Evolutionary conservation across 1,140 invertebrate species (phyloP).

Genomic region (Patella vulgata): DNA sequence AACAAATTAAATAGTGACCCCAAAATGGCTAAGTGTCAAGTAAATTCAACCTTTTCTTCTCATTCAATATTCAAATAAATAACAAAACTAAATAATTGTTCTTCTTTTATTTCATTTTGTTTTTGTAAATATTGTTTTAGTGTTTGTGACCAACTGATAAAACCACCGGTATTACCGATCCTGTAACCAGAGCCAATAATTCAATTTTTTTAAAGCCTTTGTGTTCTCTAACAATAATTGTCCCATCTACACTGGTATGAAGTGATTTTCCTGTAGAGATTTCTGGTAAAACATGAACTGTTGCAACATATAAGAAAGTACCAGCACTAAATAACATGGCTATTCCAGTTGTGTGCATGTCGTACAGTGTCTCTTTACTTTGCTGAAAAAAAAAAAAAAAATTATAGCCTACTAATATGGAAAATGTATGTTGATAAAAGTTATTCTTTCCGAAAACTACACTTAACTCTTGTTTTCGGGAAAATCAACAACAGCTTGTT

Average conservation of each 20-base stretch:
- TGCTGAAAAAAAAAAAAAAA: constrained; percentile 62
- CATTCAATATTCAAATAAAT: no score
- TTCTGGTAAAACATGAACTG: constrained; percentile 97
- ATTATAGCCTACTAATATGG: constrained; percentile 10
- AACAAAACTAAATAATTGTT: no score
- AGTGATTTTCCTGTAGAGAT: constrained; percentile 68
- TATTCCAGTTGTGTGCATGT: constrained; percentile 91
- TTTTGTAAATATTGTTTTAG: no score
- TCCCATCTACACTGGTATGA: constrained; percentile 66
- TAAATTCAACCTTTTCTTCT: no score
- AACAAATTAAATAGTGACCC: no score
- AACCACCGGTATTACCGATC: constrained; percentile 85
- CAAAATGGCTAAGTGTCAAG: no score
- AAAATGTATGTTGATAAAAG: constrained; percentile 2
- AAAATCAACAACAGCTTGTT: no score
- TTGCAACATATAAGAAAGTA: constrained; percentile 98
- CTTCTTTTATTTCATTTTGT: no score
- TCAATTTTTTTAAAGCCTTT: constrained; percentile 80
- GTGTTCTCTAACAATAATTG: constrained; percentile 66
- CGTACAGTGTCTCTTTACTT: constrained; percentile 72
- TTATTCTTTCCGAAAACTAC: no score
- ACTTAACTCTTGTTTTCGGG: no score
- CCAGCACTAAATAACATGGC: constrained; percentile 99
- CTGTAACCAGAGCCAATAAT: constrained; percentile 83
- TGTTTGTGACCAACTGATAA: constrained; percentile 94